Percentiles rank a stretch among this genome's conserved stretches.
Conservation (phyloP, 1,140 invertebrate species). For the Megathymus violae region DNA sequence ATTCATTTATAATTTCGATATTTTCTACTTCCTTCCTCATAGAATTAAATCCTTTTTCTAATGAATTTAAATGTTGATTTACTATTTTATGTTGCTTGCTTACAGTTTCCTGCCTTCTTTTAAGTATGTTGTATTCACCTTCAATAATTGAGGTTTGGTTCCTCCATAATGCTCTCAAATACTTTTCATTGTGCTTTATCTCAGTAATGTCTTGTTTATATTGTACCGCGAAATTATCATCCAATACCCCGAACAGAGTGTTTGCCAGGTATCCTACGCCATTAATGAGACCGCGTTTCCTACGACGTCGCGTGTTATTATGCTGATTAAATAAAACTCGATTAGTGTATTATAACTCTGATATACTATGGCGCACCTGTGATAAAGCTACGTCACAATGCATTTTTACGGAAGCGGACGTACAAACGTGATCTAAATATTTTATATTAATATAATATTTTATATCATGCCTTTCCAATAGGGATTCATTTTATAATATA, state of each 20-base stretch:
- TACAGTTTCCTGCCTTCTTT: no score
- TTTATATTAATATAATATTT: conserved; percentile 40
- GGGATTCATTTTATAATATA: conserved; percentile 37
- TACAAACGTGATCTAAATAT: conserved; percentile 36
- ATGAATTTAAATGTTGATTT: neutral
- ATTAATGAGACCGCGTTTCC: no score
- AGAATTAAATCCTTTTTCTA: neutral
- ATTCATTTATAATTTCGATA: neutral
- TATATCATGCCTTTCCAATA: conserved; percentile 37
- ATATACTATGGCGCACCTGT: conserved; percentile 39
- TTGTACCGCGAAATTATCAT: conserved; percentile 42
- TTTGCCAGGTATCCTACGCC: no score
- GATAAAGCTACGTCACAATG: conserved; percentile 37
- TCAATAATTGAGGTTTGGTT: no score
- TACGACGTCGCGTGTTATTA: conserved; percentile 20
- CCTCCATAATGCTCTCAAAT: no score
- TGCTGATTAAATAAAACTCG: conserved; percentile 34
- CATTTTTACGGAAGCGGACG: conserved; percentile 12
- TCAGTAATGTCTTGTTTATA: conserved; percentile 39
- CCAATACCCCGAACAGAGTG: conserved; percentile 48
- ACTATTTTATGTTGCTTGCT: no score
- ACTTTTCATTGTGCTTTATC: conserved; percentile 37
- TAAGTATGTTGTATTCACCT: no score
- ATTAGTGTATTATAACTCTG: conserved; percentile 45
- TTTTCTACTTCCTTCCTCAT: neutral